A percentile compares a stretch with the other conserved stretches of the same genome.
phyloP scores from a whole-genome alignment of 1,140 invertebrate genomes.

The Yoshiicerus persimilis region DNA sequence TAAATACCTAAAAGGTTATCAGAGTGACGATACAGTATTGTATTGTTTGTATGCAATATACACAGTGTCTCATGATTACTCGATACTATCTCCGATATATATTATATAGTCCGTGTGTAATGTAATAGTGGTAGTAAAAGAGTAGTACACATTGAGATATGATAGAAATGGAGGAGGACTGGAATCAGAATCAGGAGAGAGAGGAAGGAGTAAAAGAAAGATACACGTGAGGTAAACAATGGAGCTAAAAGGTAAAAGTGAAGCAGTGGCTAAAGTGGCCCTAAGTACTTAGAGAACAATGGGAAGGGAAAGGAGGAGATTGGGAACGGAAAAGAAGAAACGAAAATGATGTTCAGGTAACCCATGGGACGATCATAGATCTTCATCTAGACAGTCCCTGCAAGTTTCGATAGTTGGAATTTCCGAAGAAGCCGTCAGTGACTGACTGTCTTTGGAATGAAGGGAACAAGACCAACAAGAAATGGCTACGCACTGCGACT shows the following conservation, averaged over 20 bases:
- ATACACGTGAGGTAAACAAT: neutral
- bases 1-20: neutral
- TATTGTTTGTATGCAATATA: neutral
- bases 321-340: neutral
- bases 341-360: constrained; percentile 26
- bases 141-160: too few relatives aligned
- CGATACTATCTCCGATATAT: neutral
- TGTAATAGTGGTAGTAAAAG: neutral
- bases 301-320: neutral
- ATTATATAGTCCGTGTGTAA: too few relatives aligned
- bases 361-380: constrained; percentile 16
- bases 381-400: neutral
- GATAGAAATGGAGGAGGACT: neutral
- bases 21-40: neutral
- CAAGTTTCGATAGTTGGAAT: neutral
- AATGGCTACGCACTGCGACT: constrained; percentile 8
- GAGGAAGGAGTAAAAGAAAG: neutral
- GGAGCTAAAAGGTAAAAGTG: neutral
- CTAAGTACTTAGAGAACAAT: neutral
- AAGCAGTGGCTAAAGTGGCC: neutral
- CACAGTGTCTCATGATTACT: neutral
- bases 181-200: neutral
- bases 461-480: neutral
- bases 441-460: neutral
- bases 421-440: neutral